Evolutionary conservation across 2,113 vertebrate species (phyloP).

Genomic region (Epinephelus cyanopodus): DNA sequence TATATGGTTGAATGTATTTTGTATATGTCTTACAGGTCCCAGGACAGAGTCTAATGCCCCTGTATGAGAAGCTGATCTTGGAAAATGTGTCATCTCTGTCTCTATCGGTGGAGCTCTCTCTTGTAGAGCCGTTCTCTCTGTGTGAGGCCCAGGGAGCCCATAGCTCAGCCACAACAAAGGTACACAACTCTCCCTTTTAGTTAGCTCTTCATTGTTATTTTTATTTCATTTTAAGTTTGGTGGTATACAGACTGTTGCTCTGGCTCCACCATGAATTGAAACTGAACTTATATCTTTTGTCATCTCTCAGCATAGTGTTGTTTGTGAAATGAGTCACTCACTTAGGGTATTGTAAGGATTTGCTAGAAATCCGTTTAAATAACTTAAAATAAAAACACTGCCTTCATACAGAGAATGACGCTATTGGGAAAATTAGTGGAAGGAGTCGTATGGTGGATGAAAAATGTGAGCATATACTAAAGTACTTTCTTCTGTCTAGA

Average conservation of each 20-base stretch:
- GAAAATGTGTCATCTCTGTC: constrained; percentile 87
- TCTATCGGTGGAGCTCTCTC: constrained; percentile 79
- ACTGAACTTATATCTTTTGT: background rate
- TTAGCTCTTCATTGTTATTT: background rate
- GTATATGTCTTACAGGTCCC: constrained; percentile 72
- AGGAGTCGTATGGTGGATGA: background rate
- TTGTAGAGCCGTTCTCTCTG: constrained; percentile 85
- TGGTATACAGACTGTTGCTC: background rate
- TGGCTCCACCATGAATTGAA: background rate
- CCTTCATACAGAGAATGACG: background rate
- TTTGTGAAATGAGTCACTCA: background rate
- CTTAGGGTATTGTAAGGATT: background rate
- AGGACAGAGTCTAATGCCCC: constrained; percentile 68
- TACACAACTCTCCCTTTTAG: constrained; percentile 22
- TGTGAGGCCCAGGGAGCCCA: constrained; percentile 67
- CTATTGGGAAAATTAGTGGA: background rate
- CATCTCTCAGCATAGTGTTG: background rate
- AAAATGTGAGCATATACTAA: background rate
- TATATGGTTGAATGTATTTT: background rate
- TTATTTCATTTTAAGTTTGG: background rate
- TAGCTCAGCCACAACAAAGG: constrained; percentile 71
- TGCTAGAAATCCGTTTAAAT: background rate
- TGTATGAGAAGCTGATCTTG: constrained; percentile 84
- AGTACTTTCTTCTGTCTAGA: too few relatives aligned
- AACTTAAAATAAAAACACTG: background rate